A percentile compares a stretch with the other conserved stretches of the same genome.
Evolutionary conservation across 2,113 vertebrate genomes (phyloP).

Genomic region (Colaptes auratus): DNA sequence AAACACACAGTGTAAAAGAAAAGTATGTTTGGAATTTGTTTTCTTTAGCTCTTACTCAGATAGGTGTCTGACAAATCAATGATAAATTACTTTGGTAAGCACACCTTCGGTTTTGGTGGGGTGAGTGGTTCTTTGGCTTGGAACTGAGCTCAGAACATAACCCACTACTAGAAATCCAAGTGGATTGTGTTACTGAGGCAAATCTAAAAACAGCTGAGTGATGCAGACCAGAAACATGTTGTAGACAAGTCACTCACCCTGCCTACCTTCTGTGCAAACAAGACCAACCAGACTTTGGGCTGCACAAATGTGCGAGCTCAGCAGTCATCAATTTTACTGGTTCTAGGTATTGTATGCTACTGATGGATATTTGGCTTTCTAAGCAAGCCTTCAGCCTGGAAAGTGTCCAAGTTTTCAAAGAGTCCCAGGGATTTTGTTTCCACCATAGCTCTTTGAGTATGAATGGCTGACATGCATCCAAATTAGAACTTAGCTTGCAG

Average conservation of each 20-base stretch:
- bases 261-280: neutral
- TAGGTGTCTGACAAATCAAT: neutral
- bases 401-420: neutral
- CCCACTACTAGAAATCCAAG: neutral
- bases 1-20: conserved; percentile 70
- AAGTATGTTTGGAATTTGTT: conserved; percentile 70
- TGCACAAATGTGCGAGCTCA: neutral
- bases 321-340: neutral
- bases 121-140: neutral
- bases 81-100: neutral
- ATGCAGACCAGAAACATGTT: neutral
- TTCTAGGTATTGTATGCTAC: neutral
- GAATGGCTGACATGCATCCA: neutral
- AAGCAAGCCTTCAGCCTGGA: neutral
- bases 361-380: neutral
- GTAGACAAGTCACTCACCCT: neutral
- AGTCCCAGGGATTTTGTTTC: neutral
- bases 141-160: neutral
- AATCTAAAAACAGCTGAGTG: neutral
- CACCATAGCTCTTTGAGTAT: neutral
- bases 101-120: neutral
- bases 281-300: neutral
- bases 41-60: neutral
- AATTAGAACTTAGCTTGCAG: neutral
- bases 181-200: neutral